Base-by-base conservation (phyloP, 1,140 invertebrate species). In the Drosophila orena region DNA sequence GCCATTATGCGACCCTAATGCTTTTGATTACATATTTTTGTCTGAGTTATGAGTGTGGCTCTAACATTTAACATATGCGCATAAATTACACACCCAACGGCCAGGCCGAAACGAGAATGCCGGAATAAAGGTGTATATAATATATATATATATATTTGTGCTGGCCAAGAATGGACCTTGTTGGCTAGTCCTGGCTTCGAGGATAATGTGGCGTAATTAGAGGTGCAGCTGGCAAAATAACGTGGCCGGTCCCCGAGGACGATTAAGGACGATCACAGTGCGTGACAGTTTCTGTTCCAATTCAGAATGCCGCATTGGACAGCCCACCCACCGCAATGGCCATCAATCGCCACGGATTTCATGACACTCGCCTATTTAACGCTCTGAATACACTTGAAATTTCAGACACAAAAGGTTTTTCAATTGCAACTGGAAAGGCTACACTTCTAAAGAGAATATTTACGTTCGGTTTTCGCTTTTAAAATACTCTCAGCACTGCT, bases 1-100 rank as follows among this genome's bases (percentile, higher is more conserved):
- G 30, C 47, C 65, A 69, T 69, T 69, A 46, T 54, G 65, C 53
- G 37, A n/a, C 52, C 38, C 37, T 71, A 71, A 71, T 70, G 68
- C 27, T 58, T 71, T 70, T 70, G 68, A 71, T 71, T 71, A 69
- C 65, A 71, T 71, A 70, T 70, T 70, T 71, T 58, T 34, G 65
- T 35, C 11, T 70, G 65, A 71, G 65, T 71, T 50, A 71, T 70
- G 68, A 54, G 47, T 50, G 30, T 24, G 68, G 54, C 53, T 70
- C 35, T n/a, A 37, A 35, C 37, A 58, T 37, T 70, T 50, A 70
- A 58, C 44, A 58, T 70, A 71, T 70, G 68, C 65, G 65, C 68
- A 71, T 70, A 71, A 44, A 58, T 71, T 70, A 57, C 35, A 53
- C 22, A 37, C 15, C 24, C 8, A 44, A 5, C 3, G 30, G 30